Base-by-base conservation (phyloP, 2,888 invertebrate genomes). In the Suillia variegata region DNA sequence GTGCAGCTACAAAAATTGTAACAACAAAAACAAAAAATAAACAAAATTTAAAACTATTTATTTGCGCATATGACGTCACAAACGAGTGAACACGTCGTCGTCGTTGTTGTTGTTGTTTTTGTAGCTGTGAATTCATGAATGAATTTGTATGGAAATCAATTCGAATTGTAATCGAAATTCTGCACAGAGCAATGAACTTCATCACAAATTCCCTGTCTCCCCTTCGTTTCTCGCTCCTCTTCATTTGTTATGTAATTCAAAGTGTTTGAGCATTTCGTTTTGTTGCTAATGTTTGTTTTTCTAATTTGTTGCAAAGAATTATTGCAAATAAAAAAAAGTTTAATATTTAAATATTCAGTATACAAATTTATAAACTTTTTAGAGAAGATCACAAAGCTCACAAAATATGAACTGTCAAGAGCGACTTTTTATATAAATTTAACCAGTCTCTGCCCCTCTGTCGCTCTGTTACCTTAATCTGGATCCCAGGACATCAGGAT, bases 51-150 rank as follows among this genome's bases (percentile, higher is more conserved):
- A 18, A 20, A 45, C 38, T 17, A 8, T 45, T 18, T 45, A 8
- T 38, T 38, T 38, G 38, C 38, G 38, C 38, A 38, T 38, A 45
- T 45, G 45, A 45, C 45, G 45, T 45, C 45, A 45, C 45, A 20
- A 31, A n/a, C 45, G 18, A 17, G 20, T 13, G 18, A 45, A 38
- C 38, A n/a, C 18, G 6, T 45, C 18, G 38, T 38, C n/a, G 17
- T 45, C 18, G 38, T 42, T 48, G 42, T 42, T 33, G 48, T 31
- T 51, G 34, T 47, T 47, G 20, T 24, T 56, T 47, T 51, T 53
- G 22, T 56, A 26, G 34, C 21, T 49, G 31, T 54, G 20, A 45
- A 45, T 45, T 57, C 31, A 49, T 50, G 56, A 49, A 21, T 54
- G 52, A 31, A 31, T 26, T 52, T 34, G 26, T 58, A 24, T 38